Evolutionary conservation across 1,140 invertebrate genomes (phyloP).

Genomic region (Akabosia matsudoensis): DNA sequence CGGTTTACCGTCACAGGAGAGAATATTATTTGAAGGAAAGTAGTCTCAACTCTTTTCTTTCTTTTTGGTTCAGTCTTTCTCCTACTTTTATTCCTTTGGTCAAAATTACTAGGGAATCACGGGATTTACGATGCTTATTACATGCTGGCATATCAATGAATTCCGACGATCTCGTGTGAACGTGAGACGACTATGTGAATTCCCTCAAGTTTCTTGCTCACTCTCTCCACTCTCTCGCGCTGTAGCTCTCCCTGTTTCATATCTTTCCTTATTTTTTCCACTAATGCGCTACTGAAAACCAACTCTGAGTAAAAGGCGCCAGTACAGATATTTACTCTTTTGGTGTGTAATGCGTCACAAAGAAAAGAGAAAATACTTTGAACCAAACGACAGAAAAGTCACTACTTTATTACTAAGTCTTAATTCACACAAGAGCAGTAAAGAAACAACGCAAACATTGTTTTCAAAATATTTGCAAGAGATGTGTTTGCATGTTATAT

Average conservation of each 20-base stretch:
- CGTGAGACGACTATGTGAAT: slow-evolving; percentile 45
- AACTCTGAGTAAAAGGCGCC: too few relatives aligned
- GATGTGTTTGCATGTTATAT: too few relatives aligned
- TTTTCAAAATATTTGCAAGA: too few relatives aligned
- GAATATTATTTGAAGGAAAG: slow-evolving; percentile 8
- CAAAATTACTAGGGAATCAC: slow-evolving; percentile 48
- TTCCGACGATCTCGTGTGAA: slow-evolving; percentile 44
- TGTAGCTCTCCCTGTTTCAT: neutral
- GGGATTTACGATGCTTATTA: slow-evolving; percentile 49
- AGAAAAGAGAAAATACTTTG: too few relatives aligned
- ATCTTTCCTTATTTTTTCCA: neutral
- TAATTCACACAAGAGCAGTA: too few relatives aligned
- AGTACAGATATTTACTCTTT: too few relatives aligned
- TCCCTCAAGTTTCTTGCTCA: slow-evolving; percentile 27
- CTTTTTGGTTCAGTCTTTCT: neutral
- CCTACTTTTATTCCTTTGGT: slow-evolving; percentile 32
- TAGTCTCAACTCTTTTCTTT: slow-evolving; percentile 7
- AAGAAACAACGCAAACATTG: too few relatives aligned
- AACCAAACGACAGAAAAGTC: too few relatives aligned
- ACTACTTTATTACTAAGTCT: too few relatives aligned
- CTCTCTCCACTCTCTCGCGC: neutral
- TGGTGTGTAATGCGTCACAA: too few relatives aligned
- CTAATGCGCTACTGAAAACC: too few relatives aligned
- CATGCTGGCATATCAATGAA: slow-evolving; percentile 48
- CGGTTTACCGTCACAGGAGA: neutral